A percentile compares a stretch with the other conserved stretches of the same genome.
These are phyloP conservation scores for Pyxicephalus adspersus DNA, from an alignment of 2,113 vertebrate genomes.

Conservation along the genomic window DNA sequence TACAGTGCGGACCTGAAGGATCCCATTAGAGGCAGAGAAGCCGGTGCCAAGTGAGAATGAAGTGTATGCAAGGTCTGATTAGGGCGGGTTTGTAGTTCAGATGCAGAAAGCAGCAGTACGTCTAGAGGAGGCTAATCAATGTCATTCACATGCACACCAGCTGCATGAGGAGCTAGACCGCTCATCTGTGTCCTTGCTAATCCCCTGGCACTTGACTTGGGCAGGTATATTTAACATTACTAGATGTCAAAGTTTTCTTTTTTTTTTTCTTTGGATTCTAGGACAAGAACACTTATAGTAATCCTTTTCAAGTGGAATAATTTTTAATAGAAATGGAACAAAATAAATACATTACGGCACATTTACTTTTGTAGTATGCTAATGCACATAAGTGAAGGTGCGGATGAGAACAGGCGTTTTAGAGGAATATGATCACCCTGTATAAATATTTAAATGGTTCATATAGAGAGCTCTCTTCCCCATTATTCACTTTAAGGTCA, in stretches of 20 bases:
- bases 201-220: not conserved
- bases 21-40: slow-evolving; percentile 32
- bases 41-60: slow-evolving; percentile 8
- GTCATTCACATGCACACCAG: not conserved
- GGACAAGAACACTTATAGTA: too few relatives aligned
- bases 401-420: too few relatives aligned
- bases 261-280: too few relatives aligned
- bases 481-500: too few relatives aligned
- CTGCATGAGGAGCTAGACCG: not conserved
- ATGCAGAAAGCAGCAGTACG: not conserved
- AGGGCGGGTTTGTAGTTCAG: not conserved
- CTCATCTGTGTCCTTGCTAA: not conserved
- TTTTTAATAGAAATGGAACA: too few relatives aligned
- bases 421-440: too few relatives aligned
- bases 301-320: too few relatives aligned
- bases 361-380: too few relatives aligned
- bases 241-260: not conserved
- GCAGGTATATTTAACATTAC: not conserved
- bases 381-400: too few relatives aligned
- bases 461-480: too few relatives aligned
- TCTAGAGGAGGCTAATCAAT: not conserved
- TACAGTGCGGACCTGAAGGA: slow-evolving; percentile 22
- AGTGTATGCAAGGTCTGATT: slow-evolving; percentile 20
- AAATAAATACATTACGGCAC: too few relatives aligned
- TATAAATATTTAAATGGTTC: too few relatives aligned